Conservation (phyloP, 2,888 invertebrate genomes). For the Apodemia hepburni region DNA sequence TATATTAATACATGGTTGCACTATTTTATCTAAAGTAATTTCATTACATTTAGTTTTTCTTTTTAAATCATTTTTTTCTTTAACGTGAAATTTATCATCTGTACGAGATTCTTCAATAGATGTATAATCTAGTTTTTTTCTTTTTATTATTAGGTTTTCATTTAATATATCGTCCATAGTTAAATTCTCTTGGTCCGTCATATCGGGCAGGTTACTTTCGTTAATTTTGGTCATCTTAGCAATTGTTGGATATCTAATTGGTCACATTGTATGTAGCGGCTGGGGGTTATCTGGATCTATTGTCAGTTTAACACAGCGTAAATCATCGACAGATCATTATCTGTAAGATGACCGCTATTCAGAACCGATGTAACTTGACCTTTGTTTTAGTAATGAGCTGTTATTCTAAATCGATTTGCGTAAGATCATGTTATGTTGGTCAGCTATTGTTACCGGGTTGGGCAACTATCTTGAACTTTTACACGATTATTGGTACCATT, state of each 20-base stretch:
- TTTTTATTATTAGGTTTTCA: constrained; percentile 49
- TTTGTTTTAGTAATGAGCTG: constrained; percentile 38
- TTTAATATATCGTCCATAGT: constrained; percentile 60
- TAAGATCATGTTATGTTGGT: constrained; percentile 46
- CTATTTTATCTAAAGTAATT: constrained; percentile 38
- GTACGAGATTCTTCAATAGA: constrained; percentile 26
- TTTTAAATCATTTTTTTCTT: constrained; percentile 43
- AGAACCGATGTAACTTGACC: constrained; percentile 47
- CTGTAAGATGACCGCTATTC: constrained; percentile 66
- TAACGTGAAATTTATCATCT: constrained; percentile 36
- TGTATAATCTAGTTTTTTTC: constrained; percentile 45
- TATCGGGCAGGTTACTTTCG: constrained; percentile 53
- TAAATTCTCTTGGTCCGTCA: constrained; percentile 51
- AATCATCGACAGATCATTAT: constrained; percentile 77
- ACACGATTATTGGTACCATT: constrained; percentile 75
- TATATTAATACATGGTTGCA: constrained; percentile 52
- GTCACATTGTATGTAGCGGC: constrained; percentile 60
- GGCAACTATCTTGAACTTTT: constrained; percentile 76
- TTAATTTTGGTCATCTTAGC: constrained; percentile 68
- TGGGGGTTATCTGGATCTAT: constrained; percentile 62
- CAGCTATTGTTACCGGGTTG: constrained; percentile 65
- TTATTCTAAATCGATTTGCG: constrained; percentile 49
- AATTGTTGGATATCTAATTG: constrained; percentile 55
- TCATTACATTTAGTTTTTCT: constrained; percentile 45
- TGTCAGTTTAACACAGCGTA: constrained; percentile 73